Percentiles rank a stretch among this genome's conserved stretches.
Evolutionary conservation across 2,888 invertebrate species (phyloP).

Genomic region (Dynastes tityus): DNA sequence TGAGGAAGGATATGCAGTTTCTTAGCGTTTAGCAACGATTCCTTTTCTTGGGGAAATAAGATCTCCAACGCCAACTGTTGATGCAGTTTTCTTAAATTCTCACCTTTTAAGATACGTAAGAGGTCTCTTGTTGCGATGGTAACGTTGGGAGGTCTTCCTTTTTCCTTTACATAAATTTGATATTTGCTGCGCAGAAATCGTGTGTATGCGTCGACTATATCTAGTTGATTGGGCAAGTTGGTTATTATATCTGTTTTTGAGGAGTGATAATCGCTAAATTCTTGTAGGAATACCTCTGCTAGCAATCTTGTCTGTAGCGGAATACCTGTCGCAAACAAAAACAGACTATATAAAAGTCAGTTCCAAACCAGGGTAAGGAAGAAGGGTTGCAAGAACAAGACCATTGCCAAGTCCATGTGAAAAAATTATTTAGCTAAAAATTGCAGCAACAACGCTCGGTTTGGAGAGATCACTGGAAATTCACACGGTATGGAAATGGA

Average conservation of each 20-base stretch:
- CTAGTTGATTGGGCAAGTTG: neutral
- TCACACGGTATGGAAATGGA: too few species aligned
- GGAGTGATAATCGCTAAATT: neutral
- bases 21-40: neutral
- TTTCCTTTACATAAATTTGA: neutral
- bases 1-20: neutral
- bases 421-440: too few species aligned
- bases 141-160: neutral
- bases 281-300: constrained; percentile 2
- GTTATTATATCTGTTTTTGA: neutral
- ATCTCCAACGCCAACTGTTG: constrained; percentile 10
- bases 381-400: too few species aligned
- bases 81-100: constrained; percentile 6
- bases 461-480: too few species aligned
- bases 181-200: constrained; percentile 11
- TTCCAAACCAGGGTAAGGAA: too few species aligned
- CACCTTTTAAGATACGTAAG: neutral
- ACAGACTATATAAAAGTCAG: too few species aligned
- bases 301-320: constrained; percentile 3
- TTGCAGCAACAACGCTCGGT: too few species aligned
- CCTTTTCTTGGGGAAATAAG: neutral
- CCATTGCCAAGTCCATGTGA: too few species aligned
- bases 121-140: constrained; percentile 5
- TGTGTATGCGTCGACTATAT: neutral
- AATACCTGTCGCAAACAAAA: neutral